Conservation (phyloP, 1,140 invertebrate species). For the Myzus persicae region DNA sequence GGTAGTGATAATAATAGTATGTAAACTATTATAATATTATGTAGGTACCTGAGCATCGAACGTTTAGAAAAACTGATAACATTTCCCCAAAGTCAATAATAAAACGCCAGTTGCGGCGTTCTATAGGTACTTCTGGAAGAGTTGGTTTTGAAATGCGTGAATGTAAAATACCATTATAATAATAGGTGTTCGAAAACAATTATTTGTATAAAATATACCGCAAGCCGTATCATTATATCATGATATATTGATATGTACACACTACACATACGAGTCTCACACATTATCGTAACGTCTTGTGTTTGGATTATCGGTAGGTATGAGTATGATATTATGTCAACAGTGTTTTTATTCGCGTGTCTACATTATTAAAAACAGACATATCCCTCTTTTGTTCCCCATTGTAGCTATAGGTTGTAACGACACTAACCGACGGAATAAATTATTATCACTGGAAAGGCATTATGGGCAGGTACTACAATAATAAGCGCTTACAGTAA, state of each 20-base stretch:
- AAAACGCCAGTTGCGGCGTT: not conserved
- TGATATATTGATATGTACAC: not conserved
- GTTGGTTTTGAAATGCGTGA: not conserved
- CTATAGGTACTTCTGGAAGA: no score
- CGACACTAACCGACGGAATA: not conserved
- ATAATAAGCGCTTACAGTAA: not conserved
- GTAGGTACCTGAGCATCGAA: not conserved
- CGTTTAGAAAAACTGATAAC: not conserved
- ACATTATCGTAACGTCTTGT: not conserved
- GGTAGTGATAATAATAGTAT: not conserved
- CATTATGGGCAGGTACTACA: not conserved
- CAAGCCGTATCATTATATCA: not conserved
- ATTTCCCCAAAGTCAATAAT: not conserved
- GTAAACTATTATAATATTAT: not conserved
- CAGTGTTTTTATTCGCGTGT: not conserved
- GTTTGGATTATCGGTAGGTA: not conserved
- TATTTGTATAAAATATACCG: not conserved
- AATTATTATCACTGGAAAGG: slow-evolving; percentile 23
- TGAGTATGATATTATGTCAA: not conserved
- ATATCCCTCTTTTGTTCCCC: not conserved
- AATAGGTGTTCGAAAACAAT: not conserved
- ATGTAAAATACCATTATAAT: not conserved
- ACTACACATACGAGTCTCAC: not conserved
- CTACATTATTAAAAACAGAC: not conserved
- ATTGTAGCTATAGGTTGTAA: not conserved